Evolutionary conservation across 2,113 vertebrate species (phyloP), one percentile per base, ranked within the genome.

Genomic region (Ptyas mucosa): DNA sequence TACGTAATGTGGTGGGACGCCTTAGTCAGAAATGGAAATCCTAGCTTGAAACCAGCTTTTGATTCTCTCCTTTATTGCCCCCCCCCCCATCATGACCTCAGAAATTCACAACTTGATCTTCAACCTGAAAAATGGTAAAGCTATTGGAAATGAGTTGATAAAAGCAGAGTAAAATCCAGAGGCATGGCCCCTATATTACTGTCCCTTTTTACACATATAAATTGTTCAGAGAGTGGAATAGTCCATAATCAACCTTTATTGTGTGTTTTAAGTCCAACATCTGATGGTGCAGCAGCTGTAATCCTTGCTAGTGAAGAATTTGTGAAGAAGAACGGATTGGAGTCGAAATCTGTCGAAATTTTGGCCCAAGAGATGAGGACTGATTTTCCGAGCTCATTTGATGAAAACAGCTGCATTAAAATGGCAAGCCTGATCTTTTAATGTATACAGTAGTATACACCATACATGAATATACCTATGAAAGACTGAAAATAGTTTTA

Each of bases 331-430:
- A 95, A 98, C 20, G 94, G 95, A 0, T 96, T 99, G 92, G 97
- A 99, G 93, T 23, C 94, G 3, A 98, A 98, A 97, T 98, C 99
- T 2, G 99, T 99, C 93, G 99, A 99, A 97, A 99, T 99, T 88
- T 21, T 99, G 91, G 98, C 98, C n/a, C 99, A 99, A 93, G 99
- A 99, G 97, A 99, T 99, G 99, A 94, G 97, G 94, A 99, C 99
- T 0, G 99, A 99, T 97, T 95, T 98, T 1, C 75, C 96, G 53
- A 98, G 98, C 93, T 97, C 99, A 0, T 99, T 99, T 97, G 95
- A 98, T 81, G 98, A 97, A 49, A 98, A 98, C 49, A 99, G 98
- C 92, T 94, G 98, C 93, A 98, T 99, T 51, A 99, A 99, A 96
- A 39, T 97, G 98, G 99, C 99, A 94, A 94, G 97, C 94, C 55